These are phyloP conservation scores for Oreohelix idahoensis DNA, from an alignment of 1,140 invertebrate species.

Conservation along the genomic window DNA sequence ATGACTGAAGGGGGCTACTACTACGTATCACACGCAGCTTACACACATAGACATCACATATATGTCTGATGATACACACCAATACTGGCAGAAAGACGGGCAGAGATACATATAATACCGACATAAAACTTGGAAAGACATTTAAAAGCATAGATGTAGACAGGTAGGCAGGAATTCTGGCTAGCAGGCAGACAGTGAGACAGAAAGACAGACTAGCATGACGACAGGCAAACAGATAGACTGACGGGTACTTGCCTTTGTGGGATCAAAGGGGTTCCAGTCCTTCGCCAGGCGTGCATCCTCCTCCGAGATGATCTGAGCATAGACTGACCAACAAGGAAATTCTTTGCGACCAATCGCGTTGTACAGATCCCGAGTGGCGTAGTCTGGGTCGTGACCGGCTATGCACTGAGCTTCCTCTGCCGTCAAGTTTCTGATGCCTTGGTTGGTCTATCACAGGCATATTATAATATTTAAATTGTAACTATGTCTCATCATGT, in stretches of 20 bases:
- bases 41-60: no score
- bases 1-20: no score
- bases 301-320: conserved; percentile 78
- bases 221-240: not conserved
- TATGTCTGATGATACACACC: no score
- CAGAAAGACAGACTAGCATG: not conserved
- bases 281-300: conserved; percentile 70
- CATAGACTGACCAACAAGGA: conserved; percentile 82
- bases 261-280: conserved; percentile 73
- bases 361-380: conserved; percentile 91
- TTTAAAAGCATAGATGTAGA: no score
- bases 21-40: no score
- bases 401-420: conserved; percentile 83
- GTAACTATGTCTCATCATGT: no score
- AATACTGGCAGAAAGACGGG: no score
- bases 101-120: no score
- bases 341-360: conserved; percentile 86
- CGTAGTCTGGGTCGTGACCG: conserved; percentile 89
- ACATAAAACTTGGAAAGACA: no score
- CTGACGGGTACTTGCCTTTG: conserved; percentile 60
- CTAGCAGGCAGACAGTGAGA: not conserved
- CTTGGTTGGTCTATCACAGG: conserved; percentile 82
- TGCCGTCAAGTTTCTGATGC: conserved; percentile 86
- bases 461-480: no score
- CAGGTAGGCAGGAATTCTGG: no score